Evolutionary conservation across 1,140 invertebrate genomes (phyloP), one percentile per base, ranked within the genome.

Genomic region (Manduca sexta): DNA sequence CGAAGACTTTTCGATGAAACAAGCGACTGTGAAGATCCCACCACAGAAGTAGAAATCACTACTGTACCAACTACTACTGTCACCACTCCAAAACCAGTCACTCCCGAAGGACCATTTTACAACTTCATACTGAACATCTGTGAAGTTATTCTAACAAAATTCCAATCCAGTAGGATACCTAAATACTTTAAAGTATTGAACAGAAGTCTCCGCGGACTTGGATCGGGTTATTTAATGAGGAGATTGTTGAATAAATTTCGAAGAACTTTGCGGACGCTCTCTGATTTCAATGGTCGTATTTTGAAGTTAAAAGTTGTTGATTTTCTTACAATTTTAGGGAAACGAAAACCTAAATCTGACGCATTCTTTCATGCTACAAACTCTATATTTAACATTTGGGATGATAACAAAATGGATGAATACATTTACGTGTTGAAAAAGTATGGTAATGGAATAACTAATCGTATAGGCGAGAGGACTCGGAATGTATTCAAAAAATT

Each of bases 291-390:
- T 6, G 51, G 35, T 5, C 21, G 41, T 12, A 34, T 35, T 16
- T 13, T 64, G n/a, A 60, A 52, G 31, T 3, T 3, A 0, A 46
- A 54, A 47, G 40, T 63, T 5, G 11, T 34, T n/a, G 37, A 48
- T 2, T 65, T 70, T 39, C n/a, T 58, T 6, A 46, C 43, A 3
- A 45, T 47, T 8, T 48, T 64, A 37, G 8, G 35, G 43, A 33
- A 45, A 40, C 14, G n/a, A n/a, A 54, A 51, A 14, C 54, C 54
- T 3, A 51, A 45, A 29, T 37, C 46, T n/a, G 52, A 58, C 14
- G 49, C 48, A 7, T 67, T 64, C n/a, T 59, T 70, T 39, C 6
- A 16, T n/a, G 45, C 48, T 3, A 56, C 62, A 34, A 62, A 70
- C 40, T 15, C 51, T 12, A 56, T 67, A 12, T 70, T 45, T 37